Base-by-base conservation (phyloP, 2,113 vertebrate genomes). In the Eulemur macaco region DNA sequence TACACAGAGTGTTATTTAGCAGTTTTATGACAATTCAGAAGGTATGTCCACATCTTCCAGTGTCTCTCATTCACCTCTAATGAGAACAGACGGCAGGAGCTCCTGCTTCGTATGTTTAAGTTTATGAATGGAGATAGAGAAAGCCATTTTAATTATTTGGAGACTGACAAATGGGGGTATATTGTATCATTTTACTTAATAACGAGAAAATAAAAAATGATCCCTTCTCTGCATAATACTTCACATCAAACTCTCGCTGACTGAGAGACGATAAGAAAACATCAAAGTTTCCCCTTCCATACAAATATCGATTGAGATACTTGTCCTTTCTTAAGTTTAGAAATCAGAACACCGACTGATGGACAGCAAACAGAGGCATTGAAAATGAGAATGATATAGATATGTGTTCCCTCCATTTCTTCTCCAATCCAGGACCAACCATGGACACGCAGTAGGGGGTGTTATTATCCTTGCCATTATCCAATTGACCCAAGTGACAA, bases 381-480 rank as follows among this genome's bases (percentile, higher is more conserved):
- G 39, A 91, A 92, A 96, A 84, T 77, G 45, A 84, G 52, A n/a
- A 80, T 47, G 25, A n/a, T 42, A 0, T 31, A 68, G 45, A 82
- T 95, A 82, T 58, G 21, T 85, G 23, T 73, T 58, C 50, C 39
- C 68, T 45, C 93, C 34, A 42, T 81, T 87, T 73, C 77, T 68
- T 90, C 84, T 58, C 91, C 88, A 20, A 77, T 60, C 21, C 14
- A 27, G 27, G 56, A 60, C 37, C 91, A 73, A 60, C 93, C 87
- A 84, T 87, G 50, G 69, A 42, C 54, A 96, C 34, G 58, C 8
- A 42, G 42, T 52, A 74, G 23, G 58, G 17, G 74, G 8, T 31
- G 10, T 2, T 96, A 82, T 97, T 98, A 98, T 86, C 96, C 42
- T 73, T 96, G 10, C 12, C 89, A 82, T 86, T 98, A 96, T 97